Evolutionary conservation across 2,888 invertebrate species (phyloP).

Genomic region (Urechis unicinctus): DNA sequence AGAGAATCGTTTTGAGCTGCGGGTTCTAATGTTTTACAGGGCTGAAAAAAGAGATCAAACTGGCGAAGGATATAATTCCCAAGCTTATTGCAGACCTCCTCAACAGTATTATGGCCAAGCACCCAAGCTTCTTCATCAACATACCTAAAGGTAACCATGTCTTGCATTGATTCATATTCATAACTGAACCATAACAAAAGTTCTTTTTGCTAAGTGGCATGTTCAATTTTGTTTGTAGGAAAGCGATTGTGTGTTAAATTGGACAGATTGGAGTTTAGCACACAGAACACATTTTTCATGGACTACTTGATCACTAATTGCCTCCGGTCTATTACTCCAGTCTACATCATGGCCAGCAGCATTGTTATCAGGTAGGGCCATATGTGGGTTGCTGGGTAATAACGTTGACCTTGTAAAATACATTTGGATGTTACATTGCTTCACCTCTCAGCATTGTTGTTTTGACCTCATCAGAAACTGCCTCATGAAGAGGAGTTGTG

Average conservation of each 20-base stretch:
- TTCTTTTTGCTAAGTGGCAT: no score
- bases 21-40: constrained; percentile 2
- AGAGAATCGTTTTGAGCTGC: no score
- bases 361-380: constrained; percentile 29
- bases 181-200: no score
- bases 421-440: no score
- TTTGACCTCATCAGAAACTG: no score
- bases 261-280: constrained; percentile 26
- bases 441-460: no score
- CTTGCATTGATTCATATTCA: background rate
- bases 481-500: no score
- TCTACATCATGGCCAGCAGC: constrained; percentile 27
- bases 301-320: constrained; percentile 33
- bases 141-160: constrained; percentile 23
- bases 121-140: constrained; percentile 22
- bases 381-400: background rate
- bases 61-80: constrained; percentile 27
- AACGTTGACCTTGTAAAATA: no score
- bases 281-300: constrained; percentile 29
- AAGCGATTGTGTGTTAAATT: constrained; percentile 28
- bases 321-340: constrained; percentile 27
- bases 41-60: constrained; percentile 12
- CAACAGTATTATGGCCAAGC: constrained; percentile 25
- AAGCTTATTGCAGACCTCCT: constrained; percentile 27
- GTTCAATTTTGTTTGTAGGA: constrained; percentile 21